Conservation (phyloP, 2,113 vertebrate species). For the Coryphaenoides rupestris region DNA sequence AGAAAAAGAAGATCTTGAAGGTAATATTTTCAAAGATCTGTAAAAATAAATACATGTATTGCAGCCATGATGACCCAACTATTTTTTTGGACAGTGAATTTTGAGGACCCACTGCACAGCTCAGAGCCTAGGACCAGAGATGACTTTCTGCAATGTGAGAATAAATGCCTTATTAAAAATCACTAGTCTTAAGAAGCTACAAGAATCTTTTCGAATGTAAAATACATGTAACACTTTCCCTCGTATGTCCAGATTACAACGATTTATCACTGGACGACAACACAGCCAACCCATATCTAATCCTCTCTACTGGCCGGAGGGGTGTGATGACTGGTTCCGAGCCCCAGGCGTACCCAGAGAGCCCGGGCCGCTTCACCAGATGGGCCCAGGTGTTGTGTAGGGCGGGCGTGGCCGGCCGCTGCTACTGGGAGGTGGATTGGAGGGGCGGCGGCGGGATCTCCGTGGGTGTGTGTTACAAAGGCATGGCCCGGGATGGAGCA, state of each 20-base stretch:
- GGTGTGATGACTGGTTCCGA: slow-evolving; percentile 45
- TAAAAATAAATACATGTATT: neutral
- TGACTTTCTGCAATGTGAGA: slow-evolving; percentile 70
- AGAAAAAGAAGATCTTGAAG: slow-evolving; percentile 44
- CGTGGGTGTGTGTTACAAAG: slow-evolving; percentile 73
- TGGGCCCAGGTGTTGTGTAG: slow-evolving; percentile 75
- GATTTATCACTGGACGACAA: slow-evolving; percentile 61
- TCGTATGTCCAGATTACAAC: slow-evolving; percentile 53
- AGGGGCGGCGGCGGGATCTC: slow-evolving; percentile 63
- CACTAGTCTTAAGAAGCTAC: neutral
- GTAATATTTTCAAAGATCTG: slow-evolving; percentile 14
- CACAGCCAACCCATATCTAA: slow-evolving; percentile 65
- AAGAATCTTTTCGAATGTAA: neutral
- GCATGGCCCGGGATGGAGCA: slow-evolving; percentile 64
- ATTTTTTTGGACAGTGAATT: slow-evolving; percentile 19
- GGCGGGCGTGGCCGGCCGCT: slow-evolving; percentile 74
- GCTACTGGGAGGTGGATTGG: slow-evolving; percentile 80
- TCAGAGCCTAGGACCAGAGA: slow-evolving; percentile 58
- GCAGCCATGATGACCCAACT: neutral
- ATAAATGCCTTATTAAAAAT: neutral
- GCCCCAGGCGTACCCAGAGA: slow-evolving; percentile 49
- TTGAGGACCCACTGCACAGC: slow-evolving; percentile 4
- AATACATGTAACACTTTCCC: neutral
- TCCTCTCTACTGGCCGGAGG: slow-evolving; percentile 43
- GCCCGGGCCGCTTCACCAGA: slow-evolving; percentile 62